Base-by-base conservation (phyloP, 2,797 vertebrate species). In the Meda fulgida region DNA sequence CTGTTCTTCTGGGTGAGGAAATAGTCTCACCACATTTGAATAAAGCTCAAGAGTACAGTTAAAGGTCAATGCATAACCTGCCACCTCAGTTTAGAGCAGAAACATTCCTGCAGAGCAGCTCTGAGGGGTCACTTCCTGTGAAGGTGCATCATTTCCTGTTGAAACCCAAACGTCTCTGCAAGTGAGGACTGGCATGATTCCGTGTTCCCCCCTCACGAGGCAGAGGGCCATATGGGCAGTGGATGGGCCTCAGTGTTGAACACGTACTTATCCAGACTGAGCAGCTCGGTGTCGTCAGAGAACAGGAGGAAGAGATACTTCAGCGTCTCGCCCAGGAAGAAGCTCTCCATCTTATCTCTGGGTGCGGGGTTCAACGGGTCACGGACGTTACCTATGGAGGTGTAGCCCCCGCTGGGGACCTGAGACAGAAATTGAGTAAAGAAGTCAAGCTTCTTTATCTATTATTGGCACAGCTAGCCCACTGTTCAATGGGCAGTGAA, bases 181-280 rank as follows among this genome's bases (percentile, higher is more conserved):
- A 26, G 14, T 7, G 34, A 40, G 34, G 36, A 71, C 21, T 18
- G n/a, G 40, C 60, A 19, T 29, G 53, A 40, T 19, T 31, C 18
- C 1, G 7, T 8, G 8, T n/a, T 51, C 23, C 48, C 58, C 90
- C 90, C 92, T 94, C 86, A 78, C 86, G 96, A 97, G 2, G 93
- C 87, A 1, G 96, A 89, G 2, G 91, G 91, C 98, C 98, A 99
- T 88, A 99, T 96, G 31, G 98, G 98, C 34, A 99, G 93, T 0
- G 97, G 97, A 87, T 99, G 98, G 78, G 98, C 98, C 90, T 99
- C 98, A 0, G 98, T 99, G 95, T 99, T 99, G 91, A 99, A 99
- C 66, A 99, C 88, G 0, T 95, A 98, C 92, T 96, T 93, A 93
- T 99, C 98, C 53, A 99, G 94, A 88, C 95, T 96, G 90, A 99